phyloP scores from a whole-genome alignment of 2,797 vertebrate genomes.

The Threskiornis aethiopicus region DNA sequence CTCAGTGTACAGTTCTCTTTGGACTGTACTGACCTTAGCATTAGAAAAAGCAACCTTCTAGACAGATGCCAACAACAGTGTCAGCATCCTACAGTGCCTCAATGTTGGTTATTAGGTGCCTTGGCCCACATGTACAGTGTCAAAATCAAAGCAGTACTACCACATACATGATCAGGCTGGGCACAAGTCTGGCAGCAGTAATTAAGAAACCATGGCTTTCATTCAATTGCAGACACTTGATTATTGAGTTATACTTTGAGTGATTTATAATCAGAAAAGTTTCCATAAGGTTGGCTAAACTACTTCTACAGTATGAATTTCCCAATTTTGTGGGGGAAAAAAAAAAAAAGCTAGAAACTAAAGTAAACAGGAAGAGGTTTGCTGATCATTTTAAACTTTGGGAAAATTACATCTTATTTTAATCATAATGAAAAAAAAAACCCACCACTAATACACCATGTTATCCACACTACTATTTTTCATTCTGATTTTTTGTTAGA shows the following conservation, averaged over 20 bases:
- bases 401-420: background rate
- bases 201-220: background rate
- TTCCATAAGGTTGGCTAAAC: background rate
- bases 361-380: constrained; percentile 4
- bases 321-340: background rate
- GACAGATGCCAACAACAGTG: background rate
- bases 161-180: background rate
- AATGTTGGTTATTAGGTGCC: background rate
- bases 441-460: background rate
- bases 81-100: background rate
- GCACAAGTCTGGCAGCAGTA: background rate
- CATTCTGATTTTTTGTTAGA: background rate
- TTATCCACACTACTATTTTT: background rate
- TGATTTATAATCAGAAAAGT: background rate
- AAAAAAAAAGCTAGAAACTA: background rate
- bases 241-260: background rate
- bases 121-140: background rate
- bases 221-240: background rate
- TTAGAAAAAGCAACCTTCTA: background rate
- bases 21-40: background rate
- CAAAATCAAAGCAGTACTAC: background rate
- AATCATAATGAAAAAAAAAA: background rate
- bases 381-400: background rate
- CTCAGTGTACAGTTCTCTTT: background rate
- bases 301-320: background rate